Evolutionary conservation across 2,888 invertebrate genomes (phyloP).

Genomic region (Osedax fenrisi): DNA sequence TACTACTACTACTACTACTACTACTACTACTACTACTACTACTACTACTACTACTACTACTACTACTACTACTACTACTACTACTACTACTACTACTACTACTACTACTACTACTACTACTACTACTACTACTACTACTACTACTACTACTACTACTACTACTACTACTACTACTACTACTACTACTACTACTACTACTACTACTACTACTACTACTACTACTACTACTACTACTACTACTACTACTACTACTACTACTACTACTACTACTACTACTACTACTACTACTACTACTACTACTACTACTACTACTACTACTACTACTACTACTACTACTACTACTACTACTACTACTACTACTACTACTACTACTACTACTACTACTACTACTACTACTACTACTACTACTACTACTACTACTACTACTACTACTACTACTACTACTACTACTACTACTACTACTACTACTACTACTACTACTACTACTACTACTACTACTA

Average conservation of each 20-base stretch:
- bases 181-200: not conserved
- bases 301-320: not conserved
- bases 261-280: not conserved
- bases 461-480: not conserved
- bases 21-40: constrained; percentile 2
- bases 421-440: not conserved
- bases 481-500: not conserved
- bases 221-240: not conserved
- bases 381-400: not conserved
- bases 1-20: not conserved
- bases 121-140: not conserved
- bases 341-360: not conserved
- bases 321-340: not conserved
- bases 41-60: not conserved
- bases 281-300: not conserved
- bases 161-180: not conserved
- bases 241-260: not conserved
- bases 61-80: not conserved
- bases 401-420: not conserved
- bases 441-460: constrained; percentile 2
- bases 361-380: not conserved
- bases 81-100: not conserved
- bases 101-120: not conserved
- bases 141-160: constrained; percentile 2
- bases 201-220: not conserved